Percentiles rank a stretch among this genome's conserved stretches.
phyloP scores from a whole-genome alignment of 2,797 vertebrate species.

The Acrossocheilus fasciatus region DNA sequence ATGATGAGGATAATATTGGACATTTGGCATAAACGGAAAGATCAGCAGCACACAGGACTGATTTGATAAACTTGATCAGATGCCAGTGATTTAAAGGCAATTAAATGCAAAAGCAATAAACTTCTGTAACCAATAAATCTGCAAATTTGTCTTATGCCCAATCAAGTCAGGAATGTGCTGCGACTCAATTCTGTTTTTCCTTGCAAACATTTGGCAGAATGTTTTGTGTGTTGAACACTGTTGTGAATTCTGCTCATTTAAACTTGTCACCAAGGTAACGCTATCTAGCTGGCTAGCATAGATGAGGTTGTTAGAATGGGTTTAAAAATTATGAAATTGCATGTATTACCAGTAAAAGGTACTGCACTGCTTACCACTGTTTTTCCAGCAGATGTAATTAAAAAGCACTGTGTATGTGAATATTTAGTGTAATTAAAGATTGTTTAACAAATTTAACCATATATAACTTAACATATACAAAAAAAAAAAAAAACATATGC shows the following conservation, averaged over 20 bases:
- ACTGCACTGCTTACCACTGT: not conserved
- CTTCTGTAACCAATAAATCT: not conserved
- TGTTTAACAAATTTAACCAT: not conserved
- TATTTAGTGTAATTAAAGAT: not conserved
- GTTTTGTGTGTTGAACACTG: not conserved
- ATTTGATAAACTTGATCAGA: not conserved
- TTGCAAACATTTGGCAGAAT: not conserved
- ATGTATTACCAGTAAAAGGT: not conserved
- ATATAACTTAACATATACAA: not conserved
- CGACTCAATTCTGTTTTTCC: not conserved
- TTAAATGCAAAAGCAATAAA: not conserved
- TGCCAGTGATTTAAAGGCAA: not conserved
- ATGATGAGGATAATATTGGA: not conserved
- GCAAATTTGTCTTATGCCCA: not conserved
- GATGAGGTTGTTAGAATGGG: not conserved
- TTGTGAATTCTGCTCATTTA: slow-evolving; percentile 12
- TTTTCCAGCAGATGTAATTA: not conserved
- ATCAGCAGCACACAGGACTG: not conserved
- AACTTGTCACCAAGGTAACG: slow-evolving; percentile 23
- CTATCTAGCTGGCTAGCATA: not conserved
- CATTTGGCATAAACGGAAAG: not conserved
- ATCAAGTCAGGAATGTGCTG: not conserved
- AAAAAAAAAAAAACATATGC: not conserved
- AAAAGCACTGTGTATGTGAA: not conserved
- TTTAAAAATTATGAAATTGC: not conserved